Evolutionary conservation across 2,113 vertebrate species (phyloP).

Genomic region (Diphyllodes magnificus): DNA sequence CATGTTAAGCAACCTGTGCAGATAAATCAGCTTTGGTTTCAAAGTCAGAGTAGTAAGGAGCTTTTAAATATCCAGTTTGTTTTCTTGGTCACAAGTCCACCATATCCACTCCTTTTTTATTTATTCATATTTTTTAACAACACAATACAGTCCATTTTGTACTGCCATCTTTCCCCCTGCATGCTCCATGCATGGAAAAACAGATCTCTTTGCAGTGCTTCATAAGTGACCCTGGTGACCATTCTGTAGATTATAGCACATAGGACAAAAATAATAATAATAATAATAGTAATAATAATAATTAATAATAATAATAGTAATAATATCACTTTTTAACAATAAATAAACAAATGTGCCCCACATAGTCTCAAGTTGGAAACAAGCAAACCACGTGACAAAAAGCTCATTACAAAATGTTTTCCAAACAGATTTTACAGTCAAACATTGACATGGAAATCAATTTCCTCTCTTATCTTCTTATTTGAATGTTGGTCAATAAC

Average conservation of each 20-base stretch:
- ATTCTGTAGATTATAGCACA: constrained; percentile 77
- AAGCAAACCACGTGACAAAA: constrained; percentile 77
- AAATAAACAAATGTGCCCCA: constrained; percentile 80
- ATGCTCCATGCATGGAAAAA: constrained; percentile 67
- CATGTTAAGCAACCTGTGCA: constrained; percentile 91
- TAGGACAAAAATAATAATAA: constrained; percentile 62
- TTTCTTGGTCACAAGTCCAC: constrained; percentile 79
- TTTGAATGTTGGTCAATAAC: constrained; percentile 74
- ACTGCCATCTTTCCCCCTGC: constrained; percentile 66
- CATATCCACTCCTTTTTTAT: constrained; percentile 56
- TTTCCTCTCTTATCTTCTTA: constrained; percentile 68
- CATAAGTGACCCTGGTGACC: constrained; percentile 81
- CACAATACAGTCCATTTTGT: constrained; percentile 57
- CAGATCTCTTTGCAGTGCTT: constrained; percentile 69
- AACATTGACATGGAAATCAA: constrained; percentile 75
- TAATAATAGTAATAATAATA: constrained; percentile 45
- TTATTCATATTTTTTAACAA: constrained; percentile 7
- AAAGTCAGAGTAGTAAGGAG: constrained; percentile 86
- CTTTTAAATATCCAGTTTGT: constrained; percentile 78
- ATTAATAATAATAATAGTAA: constrained; percentile 58
- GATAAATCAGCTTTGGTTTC: constrained; percentile 99
- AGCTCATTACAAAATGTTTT: constrained; percentile 81
- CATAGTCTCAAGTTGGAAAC: constrained; percentile 75
- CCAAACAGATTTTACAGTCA: constrained; percentile 79
- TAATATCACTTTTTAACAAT: constrained; percentile 69